Base-by-base conservation (phyloP, 2,888 invertebrate species). In the Eristalinus aeneus region DNA sequence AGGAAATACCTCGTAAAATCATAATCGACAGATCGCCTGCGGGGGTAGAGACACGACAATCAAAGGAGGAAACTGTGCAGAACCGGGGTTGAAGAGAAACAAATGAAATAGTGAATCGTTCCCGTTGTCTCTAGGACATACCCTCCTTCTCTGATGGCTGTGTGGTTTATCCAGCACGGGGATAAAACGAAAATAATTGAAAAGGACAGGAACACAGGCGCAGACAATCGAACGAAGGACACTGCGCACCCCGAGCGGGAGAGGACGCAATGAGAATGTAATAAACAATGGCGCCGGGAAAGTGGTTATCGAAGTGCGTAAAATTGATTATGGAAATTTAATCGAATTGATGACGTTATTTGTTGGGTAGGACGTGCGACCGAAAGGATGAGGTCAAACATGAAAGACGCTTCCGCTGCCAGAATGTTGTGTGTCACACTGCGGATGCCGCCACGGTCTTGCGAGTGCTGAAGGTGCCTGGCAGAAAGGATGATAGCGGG, bases 301-400 rank as follows among this genome's bases (percentile, higher is more conserved):
- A 73, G 82, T 77, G 81, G 69, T 86, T 86, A 81, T 81, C 74
- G 81, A 82, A 86, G 81, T 81, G 81, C 81, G 86, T 81, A 74
- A 86, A 85, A 86, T 86, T 86, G 86, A 81, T 78, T 81, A 81
- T 86, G 86, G 81, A 86, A 86, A 81, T 86, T 86, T 86, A 86
- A 81, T 78, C 81, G 86, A 86, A 86, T 75, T 77, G 86, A 74
- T 78, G 81, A 73, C 73, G 56, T 69, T 81, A 86, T 77, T 86
- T 77, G 65, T 69, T 54, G 34, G 58, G 67, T 10, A 12, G n/a
- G 20, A 39, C 60, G 53, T 58, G 31, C 22, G 46, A 36, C 46
- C 53, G 2, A 12, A 73, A 68, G 71, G 58, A 58, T 58, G 34
- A 64, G 56, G 58, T 11, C 54, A 23, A 39, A 73, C 22, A 73